Evolutionary conservation across 2,888 invertebrate species (phyloP).

Genomic region (Hofmannophila pseudospretella): DNA sequence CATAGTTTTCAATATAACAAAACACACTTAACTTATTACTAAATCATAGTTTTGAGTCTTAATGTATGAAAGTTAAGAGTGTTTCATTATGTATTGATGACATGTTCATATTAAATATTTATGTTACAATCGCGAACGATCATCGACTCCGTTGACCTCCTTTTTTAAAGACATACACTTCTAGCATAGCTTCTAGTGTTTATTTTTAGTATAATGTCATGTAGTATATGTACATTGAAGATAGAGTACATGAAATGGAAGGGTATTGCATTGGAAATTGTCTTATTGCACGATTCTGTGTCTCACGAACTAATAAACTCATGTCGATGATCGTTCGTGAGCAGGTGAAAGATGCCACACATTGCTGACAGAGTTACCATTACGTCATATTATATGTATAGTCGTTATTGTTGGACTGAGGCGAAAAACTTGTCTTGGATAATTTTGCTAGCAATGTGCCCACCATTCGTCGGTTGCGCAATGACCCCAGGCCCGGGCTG

Average conservation of each 20-base stretch:
- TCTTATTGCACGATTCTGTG: too few relatives aligned
- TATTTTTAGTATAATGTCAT: too few relatives aligned
- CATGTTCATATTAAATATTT: too few relatives aligned
- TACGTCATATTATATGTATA: background rate
- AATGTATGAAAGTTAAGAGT: too few relatives aligned
- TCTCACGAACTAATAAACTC: too few relatives aligned
- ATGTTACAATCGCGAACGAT: conserved; percentile 5
- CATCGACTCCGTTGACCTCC: conserved; percentile 6
- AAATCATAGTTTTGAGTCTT: background rate
- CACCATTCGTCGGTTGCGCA: conserved; percentile 4
- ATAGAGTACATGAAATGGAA: too few relatives aligned
- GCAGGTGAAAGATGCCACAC: too few relatives aligned
- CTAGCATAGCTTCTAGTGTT: too few relatives aligned
- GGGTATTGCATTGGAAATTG: too few relatives aligned
- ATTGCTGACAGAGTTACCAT: background rate
- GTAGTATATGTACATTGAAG: too few relatives aligned
- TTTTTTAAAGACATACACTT: background rate
- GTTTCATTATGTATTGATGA: background rate
- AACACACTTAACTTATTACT: background rate
- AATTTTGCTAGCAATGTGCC: conserved; percentile 1
- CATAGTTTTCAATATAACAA: background rate
- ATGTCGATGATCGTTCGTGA: conserved; percentile 5
- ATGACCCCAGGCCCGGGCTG: background rate
- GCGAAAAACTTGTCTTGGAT: conserved; percentile 5
- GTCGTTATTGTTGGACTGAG: conserved; percentile 4